Conservation (phyloP, 2,888 invertebrate species). For the Pheosia tremula region DNA sequence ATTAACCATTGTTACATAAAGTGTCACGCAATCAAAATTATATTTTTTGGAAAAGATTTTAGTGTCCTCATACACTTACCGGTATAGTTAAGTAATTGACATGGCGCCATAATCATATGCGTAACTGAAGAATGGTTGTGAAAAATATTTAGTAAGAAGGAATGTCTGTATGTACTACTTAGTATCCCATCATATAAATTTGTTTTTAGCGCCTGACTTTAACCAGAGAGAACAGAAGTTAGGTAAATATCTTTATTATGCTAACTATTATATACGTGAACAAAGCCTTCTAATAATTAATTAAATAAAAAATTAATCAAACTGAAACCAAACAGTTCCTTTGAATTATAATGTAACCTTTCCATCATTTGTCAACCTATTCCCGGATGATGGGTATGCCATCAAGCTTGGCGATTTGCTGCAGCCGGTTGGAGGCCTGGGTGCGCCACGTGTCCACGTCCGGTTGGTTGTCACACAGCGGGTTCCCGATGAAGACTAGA, state of each 20-base stretch:
- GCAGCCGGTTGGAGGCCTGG: conserved; percentile 88
- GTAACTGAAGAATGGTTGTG: no score
- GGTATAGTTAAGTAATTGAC: conserved; percentile 53
- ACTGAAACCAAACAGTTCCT: conserved; percentile 1
- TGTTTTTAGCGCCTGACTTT: no score
- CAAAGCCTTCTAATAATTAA: not conserved
- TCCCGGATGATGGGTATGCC: conserved; percentile 90
- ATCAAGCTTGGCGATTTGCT: conserved; percentile 90
- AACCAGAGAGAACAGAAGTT: no score
- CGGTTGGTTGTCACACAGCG: conserved; percentile 87
- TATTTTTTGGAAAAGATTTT: conserved; percentile 46
- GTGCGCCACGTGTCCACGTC: conserved; percentile 87
- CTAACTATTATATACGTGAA: no score
- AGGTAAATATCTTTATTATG: no score
- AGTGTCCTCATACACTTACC: conserved; percentile 40
- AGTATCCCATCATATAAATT: no score
- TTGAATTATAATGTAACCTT: conserved; percentile 7
- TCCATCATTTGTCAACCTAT: conserved; percentile 16
- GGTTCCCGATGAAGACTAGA: conserved; percentile 92
- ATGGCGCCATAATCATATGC: conserved; percentile 27
- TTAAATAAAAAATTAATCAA: not conserved
- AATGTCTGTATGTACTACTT: no score
- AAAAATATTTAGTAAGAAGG: no score
- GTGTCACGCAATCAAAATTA: conserved; percentile 68
- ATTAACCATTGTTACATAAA: conserved; percentile 63